Conservation (phyloP, 2,888 invertebrate species). For the Scaptodrosophila latifasciaeformis region DNA sequence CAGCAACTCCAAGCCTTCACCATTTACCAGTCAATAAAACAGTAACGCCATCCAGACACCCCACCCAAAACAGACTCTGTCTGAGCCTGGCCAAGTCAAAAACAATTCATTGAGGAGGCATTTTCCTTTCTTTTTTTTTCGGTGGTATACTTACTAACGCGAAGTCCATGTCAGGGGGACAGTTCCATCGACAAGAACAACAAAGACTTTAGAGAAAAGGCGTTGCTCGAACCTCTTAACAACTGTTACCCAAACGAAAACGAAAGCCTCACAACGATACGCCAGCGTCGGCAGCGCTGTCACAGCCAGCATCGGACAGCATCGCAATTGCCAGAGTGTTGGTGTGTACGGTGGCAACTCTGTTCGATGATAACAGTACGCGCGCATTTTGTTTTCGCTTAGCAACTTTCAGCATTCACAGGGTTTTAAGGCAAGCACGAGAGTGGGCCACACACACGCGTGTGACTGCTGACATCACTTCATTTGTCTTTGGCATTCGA, state of each 20-base stretch:
- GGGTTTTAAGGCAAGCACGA: too few species aligned
- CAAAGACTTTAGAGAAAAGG: conserved; percentile 39
- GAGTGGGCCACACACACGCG: conserved; percentile 3
- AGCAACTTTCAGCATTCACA: not conserved
- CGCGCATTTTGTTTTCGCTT: conserved; percentile 40
- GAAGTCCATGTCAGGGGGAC: too few species aligned
- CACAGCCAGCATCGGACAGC: conserved; percentile 2
- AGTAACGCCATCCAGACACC: too few species aligned
- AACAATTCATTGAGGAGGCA: conserved; percentile 4
- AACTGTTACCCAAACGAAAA: conserved; percentile 35
- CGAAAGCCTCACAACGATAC: conserved; percentile 29
- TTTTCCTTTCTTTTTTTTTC: too few species aligned
- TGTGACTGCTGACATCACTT: conserved; percentile 40
- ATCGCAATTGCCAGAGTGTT: conserved; percentile 17
- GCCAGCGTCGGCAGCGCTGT: conserved; percentile 23
- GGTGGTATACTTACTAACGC: conserved; percentile 3
- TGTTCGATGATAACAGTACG: conserved; percentile 39
- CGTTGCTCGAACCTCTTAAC: conserved; percentile 41
- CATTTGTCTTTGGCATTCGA: conserved; percentile 3
- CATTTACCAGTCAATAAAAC: too few species aligned
- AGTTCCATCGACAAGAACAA: too few species aligned
- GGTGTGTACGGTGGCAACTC: conserved; percentile 21
- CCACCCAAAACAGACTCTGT: too few species aligned
- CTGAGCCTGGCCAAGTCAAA: not conserved
- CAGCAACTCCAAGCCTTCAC: too few species aligned